A percentile compares a stretch with the other conserved stretches of the same genome.
Evolutionary conservation across 2,113 vertebrate genomes (phyloP).

Genomic region (Loxodonta africana): DNA sequence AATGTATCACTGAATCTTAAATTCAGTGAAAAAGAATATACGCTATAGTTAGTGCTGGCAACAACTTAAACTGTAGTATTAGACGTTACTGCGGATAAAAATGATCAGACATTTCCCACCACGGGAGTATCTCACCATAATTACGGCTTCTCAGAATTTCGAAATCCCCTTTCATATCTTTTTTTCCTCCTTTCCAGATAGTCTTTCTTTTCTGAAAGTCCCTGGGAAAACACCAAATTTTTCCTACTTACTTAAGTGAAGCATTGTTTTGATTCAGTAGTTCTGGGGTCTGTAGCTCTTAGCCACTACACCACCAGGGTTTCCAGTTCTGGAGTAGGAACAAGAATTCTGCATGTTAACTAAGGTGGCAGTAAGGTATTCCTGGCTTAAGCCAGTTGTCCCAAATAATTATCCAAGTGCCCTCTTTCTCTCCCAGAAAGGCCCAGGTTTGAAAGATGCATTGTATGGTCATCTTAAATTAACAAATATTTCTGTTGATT

Average conservation of each 20-base stretch:
- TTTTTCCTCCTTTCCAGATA: not conserved
- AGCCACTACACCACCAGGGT: too few species aligned
- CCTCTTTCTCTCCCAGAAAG: not conserved
- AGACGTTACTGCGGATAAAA: not conserved
- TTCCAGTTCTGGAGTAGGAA: not conserved
- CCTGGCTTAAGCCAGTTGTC: not conserved
- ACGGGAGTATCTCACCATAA: not conserved
- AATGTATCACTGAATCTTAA: not conserved
- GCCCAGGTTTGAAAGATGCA: not conserved
- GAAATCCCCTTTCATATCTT: not conserved
- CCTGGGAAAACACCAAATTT: not conserved
- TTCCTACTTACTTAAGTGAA: constrained; percentile 11
- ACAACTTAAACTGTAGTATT: not conserved
- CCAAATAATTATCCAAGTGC: not conserved
- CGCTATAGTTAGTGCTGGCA: not conserved
- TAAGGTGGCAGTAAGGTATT: not conserved
- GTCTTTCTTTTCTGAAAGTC: not conserved
- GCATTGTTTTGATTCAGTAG: not conserved
- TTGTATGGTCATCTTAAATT: not conserved
- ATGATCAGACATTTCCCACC: not conserved
- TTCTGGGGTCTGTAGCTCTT: not conserved
- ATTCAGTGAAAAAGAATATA: not conserved
- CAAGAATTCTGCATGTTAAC: not conserved
- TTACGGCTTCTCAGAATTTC: not conserved
- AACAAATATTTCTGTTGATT: not conserved